Conservation (phyloP, 53 echinoderm and acorn worm species). For the Antedon mediterranea region DNA sequence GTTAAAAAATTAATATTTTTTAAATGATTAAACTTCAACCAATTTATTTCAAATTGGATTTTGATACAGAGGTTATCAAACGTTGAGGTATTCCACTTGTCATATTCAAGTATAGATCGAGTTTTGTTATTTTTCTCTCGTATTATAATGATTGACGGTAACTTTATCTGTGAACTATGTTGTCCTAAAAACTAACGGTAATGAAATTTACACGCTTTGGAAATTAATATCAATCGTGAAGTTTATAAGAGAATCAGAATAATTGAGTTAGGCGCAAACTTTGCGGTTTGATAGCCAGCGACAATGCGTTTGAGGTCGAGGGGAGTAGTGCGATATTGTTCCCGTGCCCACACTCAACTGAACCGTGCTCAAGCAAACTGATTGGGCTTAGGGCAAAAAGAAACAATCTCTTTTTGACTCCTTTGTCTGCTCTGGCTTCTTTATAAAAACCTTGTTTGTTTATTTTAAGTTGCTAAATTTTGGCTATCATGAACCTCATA, state of each 20-base stretch:
- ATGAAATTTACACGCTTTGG: background rate
- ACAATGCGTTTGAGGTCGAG: background rate
- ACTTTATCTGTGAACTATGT: background rate
- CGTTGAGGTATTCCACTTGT: background rate
- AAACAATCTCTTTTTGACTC: constrained; percentile 1
- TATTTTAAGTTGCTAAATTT: background rate
- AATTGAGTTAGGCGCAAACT: background rate
- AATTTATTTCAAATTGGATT: background rate
- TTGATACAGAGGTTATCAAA: background rate
- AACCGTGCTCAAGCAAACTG: background rate
- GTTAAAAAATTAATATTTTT: no score
- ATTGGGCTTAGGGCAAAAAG: background rate
- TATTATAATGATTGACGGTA: background rate
- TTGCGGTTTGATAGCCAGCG: background rate
- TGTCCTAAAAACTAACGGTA: background rate
- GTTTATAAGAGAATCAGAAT: background rate
- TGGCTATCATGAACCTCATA: background rate
- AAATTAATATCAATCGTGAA: background rate
- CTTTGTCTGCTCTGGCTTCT: background rate
- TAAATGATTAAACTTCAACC: background rate
- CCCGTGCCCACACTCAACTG: background rate
- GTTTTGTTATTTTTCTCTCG: background rate
- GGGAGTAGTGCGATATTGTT: background rate
- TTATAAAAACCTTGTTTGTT: background rate
- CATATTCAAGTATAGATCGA: background rate